Percentiles rank a stretch among this genome's conserved stretches.
These are phyloP conservation scores for Ispidina picta DNA, from an alignment of 2,797 vertebrate species.

Conservation along the genomic window DNA sequence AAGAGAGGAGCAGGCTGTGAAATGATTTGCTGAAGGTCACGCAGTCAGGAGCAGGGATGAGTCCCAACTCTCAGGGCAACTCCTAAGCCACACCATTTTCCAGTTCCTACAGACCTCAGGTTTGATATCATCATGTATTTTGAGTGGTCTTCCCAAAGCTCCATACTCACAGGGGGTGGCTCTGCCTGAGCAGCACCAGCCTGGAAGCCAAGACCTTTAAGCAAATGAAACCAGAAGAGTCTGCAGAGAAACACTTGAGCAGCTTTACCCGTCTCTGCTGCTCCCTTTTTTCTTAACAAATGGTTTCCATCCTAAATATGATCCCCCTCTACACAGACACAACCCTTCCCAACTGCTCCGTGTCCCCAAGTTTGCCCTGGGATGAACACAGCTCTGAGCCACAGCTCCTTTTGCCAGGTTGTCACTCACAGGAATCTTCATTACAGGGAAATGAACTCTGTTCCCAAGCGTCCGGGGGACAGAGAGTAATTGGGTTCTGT, in stretches of 20 bases:
- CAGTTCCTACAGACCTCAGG: not conserved
- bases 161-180: not conserved
- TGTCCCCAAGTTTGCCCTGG: not conserved
- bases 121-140: not conserved
- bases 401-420: slow-evolving; percentile 32
- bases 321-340: not conserved
- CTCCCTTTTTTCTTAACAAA: slow-evolving; percentile 59
- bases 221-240: not conserved
- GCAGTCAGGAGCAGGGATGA: not conserved
- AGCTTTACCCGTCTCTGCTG: not conserved
- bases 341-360: not conserved
- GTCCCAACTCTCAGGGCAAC: not conserved
- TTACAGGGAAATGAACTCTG: slow-evolving; percentile 75
- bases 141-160: not conserved
- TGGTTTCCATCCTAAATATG: slow-evolving; percentile 43
- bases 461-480: slow-evolving; percentile 29
- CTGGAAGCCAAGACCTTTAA: not conserved
- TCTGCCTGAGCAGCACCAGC: not conserved
- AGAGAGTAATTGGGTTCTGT: slow-evolving; percentile 67
- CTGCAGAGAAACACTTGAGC: not conserved
- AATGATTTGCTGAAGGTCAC: slow-evolving; percentile 33
- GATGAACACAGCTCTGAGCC: not conserved
- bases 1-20: not conserved
- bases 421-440: slow-evolving; percentile 70
- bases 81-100: not conserved